A percentile compares a stretch with the other conserved stretches of the same genome.
phyloP scores from a whole-genome alignment of 2,797 vertebrate genomes.

The Margarornis squamiger region DNA sequence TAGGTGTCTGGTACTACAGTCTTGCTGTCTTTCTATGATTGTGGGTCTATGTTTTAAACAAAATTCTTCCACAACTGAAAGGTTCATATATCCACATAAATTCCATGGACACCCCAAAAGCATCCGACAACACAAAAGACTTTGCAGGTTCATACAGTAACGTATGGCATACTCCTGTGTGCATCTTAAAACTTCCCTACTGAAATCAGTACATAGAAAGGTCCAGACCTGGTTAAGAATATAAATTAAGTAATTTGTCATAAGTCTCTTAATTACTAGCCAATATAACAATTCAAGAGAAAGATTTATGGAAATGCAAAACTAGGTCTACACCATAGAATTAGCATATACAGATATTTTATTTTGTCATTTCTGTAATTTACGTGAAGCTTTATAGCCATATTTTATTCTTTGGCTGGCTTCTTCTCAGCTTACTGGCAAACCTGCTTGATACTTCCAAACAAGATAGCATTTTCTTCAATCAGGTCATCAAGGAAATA shows the following conservation, averaged over 20 bases:
- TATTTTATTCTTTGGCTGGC: background rate
- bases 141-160: background rate
- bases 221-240: background rate
- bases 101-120: background rate
- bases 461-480: background rate
- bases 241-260: conserved; percentile 20
- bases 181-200: background rate
- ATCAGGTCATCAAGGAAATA: background rate
- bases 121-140: background rate
- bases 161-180: background rate
- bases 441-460: background rate
- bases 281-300: background rate
- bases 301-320: conserved; percentile 36
- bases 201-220: background rate
- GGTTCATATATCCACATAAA: background rate
- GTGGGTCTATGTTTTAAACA: background rate
- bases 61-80: background rate
- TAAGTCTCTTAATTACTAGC: conserved; percentile 11
- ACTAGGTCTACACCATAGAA: background rate
- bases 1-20: background rate
- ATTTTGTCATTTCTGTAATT: background rate
- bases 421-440: background rate
- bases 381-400: background rate
- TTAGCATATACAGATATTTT: conserved; percentile 22
- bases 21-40: background rate